Evolutionary conservation across 2,113 vertebrate species (phyloP), one percentile per base, ranked within the genome.

Genomic region (Prietella phreatophila): DNA sequence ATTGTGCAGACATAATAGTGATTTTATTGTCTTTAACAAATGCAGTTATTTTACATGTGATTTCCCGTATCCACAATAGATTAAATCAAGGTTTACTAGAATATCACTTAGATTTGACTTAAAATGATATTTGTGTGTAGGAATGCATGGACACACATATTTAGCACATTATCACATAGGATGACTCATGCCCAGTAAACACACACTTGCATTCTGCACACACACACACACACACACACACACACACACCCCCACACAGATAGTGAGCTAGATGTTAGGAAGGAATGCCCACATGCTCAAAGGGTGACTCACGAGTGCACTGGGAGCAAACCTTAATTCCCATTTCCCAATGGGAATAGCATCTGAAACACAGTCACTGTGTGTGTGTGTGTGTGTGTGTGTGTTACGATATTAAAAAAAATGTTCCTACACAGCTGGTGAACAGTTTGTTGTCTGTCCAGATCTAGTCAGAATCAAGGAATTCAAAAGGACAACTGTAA

Each of bases 271-370:
- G 78, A 83, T 47, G 67, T 85, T 87, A 55, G 87, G 63, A 83
- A 56, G 84, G 89, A 90, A 90, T 90, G 89, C 79, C 71, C 84
- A 88, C 84, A 90, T 90, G 81, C 87, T 86, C 50, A 19, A 53
- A 73, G 60, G 33, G 56, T 86, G 87, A 90, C 84, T 90, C 89
- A 90, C 47, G 73, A 86, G 84, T 61, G 36, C 73, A 42, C 53
- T 63, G 80, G 86, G 84, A 90, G 86, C 84, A 88, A 90, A 78
- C 83, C 71, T 78, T 85, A 42, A 39, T 80, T 20, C 76, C 27
- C 42, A 78, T 85, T 82, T 87, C 83, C 86, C 86, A 83, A 11
- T 61, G 79, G 83, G 25, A 15, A 71, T 79, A 88, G 56, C 42
- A 22, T 53, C 83, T 83, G 86, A 79, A 88, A 90, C 76, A 36